A percentile compares a stretch with the other conserved stretches of the same genome.
Evolutionary conservation across 2,888 invertebrate genomes (phyloP).

Genomic region (Tachystola acroxantha): DNA sequence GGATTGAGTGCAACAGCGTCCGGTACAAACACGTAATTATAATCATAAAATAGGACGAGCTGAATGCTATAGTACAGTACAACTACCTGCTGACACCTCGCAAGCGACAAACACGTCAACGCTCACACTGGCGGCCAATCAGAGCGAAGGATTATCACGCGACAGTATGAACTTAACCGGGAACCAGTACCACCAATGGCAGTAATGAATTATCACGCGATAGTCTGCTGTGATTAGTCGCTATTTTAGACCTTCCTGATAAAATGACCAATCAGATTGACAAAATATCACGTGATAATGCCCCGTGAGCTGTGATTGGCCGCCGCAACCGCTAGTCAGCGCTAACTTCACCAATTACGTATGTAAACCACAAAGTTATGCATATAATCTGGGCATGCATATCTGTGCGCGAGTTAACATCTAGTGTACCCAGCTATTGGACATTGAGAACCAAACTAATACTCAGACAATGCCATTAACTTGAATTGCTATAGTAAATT

Average conservation of each 20-base stretch:
- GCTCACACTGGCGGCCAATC: not conserved
- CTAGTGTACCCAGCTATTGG: conserved; percentile 20
- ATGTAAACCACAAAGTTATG: not conserved
- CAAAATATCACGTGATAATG: not conserved
- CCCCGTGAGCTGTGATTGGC: not conserved
- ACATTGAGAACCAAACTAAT: conserved; percentile 18
- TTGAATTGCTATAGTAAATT: no score
- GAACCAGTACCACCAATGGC: no score
- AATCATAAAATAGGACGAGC: not conserved
- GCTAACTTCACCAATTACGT: conserved; percentile 1
- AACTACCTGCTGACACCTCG: not conserved
- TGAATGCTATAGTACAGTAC: conserved; percentile 1
- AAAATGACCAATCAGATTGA: no score
- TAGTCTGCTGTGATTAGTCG: no score
- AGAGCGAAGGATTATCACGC: not conserved
- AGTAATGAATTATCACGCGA: no score
- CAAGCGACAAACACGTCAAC: not conserved
- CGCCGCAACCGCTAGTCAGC: not conserved
- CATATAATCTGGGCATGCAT: conserved; percentile 8
- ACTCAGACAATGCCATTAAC: no score
- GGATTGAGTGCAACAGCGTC: conserved; percentile 1
- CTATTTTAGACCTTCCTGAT: no score
- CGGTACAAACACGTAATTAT: not conserved
- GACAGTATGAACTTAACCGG: not conserved
- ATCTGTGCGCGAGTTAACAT: conserved; percentile 3